phyloP scores from a whole-genome alignment of 2,888 invertebrate species.

The Sphaerophoria taeniata region DNA sequence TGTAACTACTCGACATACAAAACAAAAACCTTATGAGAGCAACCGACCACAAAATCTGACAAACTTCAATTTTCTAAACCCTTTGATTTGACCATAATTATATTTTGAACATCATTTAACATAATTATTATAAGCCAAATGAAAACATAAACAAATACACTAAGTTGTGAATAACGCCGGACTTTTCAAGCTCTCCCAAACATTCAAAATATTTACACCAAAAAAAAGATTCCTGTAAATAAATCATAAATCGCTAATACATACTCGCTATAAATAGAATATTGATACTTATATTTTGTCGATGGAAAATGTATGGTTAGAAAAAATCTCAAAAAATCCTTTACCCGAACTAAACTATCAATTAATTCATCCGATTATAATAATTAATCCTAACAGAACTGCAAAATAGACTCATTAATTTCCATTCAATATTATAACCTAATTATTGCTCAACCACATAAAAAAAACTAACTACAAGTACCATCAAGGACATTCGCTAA shows the following conservation, averaged over 20 bases:
- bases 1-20: too few relatives aligned
- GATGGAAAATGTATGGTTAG: not conserved
- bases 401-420: slow-evolving; percentile 60
- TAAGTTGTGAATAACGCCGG: not conserved
- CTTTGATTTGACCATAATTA: not conserved
- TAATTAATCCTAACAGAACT: slow-evolving; percentile 41
- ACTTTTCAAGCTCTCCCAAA: not conserved
- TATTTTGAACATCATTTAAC: not conserved
- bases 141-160: not conserved
- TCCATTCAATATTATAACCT: slow-evolving; percentile 47
- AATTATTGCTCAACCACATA: slow-evolving; percentile 36
- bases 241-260: too few relatives aligned
- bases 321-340: not conserved
- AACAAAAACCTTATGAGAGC: too few relatives aligned
- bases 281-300: not conserved
- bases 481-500: not conserved
- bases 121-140: not conserved
- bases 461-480: not conserved
- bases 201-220: not conserved
- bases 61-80: not conserved
- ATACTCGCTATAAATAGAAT: not conserved
- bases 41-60: not conserved
- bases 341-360: slow-evolving; percentile 16
- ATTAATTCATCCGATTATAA: slow-evolving; percentile 47
- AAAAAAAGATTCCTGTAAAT: not conserved